phyloP scores from a whole-genome alignment of 2,888 invertebrate species.

The Altica lythri region DNA sequence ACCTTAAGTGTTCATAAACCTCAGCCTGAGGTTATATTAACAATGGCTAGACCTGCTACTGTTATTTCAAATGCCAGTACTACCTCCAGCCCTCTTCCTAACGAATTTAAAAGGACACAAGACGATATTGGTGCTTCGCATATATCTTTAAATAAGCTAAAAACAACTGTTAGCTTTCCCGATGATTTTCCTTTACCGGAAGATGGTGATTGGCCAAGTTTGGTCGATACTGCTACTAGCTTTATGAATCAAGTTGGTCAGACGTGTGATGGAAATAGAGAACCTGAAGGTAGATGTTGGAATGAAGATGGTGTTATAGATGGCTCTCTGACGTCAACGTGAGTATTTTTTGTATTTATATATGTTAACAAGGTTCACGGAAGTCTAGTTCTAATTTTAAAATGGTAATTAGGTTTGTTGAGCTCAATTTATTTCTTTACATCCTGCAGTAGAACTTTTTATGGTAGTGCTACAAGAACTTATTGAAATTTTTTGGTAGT shows the following conservation, averaged over 20 bases:
- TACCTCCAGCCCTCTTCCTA: conserved; percentile 61
- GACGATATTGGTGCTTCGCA: conserved; percentile 58
- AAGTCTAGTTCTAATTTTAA: too few species aligned
- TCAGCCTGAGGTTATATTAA: conserved; percentile 65
- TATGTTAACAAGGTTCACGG: too few species aligned
- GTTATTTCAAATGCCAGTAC: conserved; percentile 69
- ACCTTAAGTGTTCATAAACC: conserved; percentile 51
- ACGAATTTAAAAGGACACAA: conserved; percentile 62
- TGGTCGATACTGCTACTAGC: conserved; percentile 79
- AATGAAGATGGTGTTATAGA: conserved; percentile 56
- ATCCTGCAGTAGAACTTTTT: too few species aligned
- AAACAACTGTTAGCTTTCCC: conserved; percentile 46
- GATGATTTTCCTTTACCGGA: conserved; percentile 67
- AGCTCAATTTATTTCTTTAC: too few species aligned
- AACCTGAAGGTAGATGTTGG: conserved; percentile 32
- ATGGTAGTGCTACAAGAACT: too few species aligned
- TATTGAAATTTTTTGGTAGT: too few species aligned
- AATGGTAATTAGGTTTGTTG: too few species aligned
- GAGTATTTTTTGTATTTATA: conserved; percentile 44
- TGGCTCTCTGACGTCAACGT: conserved; percentile 54
- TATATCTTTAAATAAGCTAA: conserved; percentile 43
- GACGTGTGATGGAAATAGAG: conserved; percentile 29
- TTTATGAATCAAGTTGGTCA: conserved; percentile 54
- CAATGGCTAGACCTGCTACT: conserved; percentile 69
- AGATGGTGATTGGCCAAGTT: conserved; percentile 78